Evolutionary conservation across 2,888 invertebrate species (phyloP).

Genomic region (Hymenopus coronatus): DNA sequence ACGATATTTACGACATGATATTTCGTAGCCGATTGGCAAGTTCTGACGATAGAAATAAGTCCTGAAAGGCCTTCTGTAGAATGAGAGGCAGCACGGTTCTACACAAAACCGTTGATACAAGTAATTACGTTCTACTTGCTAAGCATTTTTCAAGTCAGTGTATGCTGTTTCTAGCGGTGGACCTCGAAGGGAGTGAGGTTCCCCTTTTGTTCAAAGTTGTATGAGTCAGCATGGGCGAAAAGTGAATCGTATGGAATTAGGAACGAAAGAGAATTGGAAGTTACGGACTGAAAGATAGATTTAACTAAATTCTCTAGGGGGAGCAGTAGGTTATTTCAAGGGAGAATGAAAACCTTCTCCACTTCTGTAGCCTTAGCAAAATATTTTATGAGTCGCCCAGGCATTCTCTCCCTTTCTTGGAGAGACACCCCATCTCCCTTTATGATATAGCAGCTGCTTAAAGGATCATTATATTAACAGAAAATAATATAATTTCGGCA

Average conservation of each 20-base stretch:
- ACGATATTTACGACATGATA: too few relatives aligned
- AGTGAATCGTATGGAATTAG: neutral
- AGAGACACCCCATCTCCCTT: too few relatives aligned
- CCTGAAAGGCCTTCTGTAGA: neutral
- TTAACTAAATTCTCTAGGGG: too few relatives aligned
- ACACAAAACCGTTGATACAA: neutral
- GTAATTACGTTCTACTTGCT: neutral
- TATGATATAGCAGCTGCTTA: too few relatives aligned
- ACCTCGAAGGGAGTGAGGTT: neutral
- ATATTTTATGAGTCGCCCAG: too few relatives aligned
- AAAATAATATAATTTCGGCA: too few relatives aligned
- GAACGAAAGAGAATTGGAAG: neutral
- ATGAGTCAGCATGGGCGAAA: neutral
- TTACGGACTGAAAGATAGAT: neutral
- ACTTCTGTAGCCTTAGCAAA: too few relatives aligned
- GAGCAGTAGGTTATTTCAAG: too few relatives aligned
- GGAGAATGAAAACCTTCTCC: too few relatives aligned
- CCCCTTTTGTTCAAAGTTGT: neutral
- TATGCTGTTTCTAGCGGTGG: neutral
- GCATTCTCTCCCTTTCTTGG: too few relatives aligned
- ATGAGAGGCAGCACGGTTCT: neutral
- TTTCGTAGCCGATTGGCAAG: too few relatives aligned
- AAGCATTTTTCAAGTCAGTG: neutral
- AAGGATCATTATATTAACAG: too few relatives aligned
- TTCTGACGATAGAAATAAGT: neutral